Percentiles rank a stretch among this genome's conserved stretches.
Conservation (phyloP, 2,888 invertebrate species). For the Dasypolia templi region DNA sequence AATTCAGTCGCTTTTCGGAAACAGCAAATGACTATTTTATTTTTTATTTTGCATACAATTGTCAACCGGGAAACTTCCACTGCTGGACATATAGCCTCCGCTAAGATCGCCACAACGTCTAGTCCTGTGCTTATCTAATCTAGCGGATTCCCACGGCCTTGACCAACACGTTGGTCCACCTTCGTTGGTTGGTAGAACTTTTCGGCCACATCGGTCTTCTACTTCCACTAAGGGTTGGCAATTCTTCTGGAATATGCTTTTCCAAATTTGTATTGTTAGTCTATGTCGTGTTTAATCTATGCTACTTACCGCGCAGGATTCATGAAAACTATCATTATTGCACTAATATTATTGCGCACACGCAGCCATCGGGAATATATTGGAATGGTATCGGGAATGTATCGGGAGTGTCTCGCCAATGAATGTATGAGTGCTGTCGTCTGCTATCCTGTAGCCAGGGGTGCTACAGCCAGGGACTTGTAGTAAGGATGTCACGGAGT, state of each 20-base stretch:
- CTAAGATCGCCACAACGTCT: not conserved
- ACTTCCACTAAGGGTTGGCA: not conserved
- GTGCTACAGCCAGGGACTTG: not conserved
- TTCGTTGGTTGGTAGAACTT: not conserved
- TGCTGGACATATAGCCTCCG: not conserved
- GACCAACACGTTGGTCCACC: not conserved
- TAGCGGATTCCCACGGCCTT: not conserved
- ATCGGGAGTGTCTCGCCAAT: slow-evolving; percentile 23
- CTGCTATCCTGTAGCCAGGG: slow-evolving; percentile 13
- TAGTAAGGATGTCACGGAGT: not conserved
- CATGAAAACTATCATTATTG: slow-evolving; percentile 2
- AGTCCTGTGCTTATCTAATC: not conserved
- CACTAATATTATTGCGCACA: slow-evolving; percentile 23
- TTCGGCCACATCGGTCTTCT: not conserved
- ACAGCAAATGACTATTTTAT: not conserved
- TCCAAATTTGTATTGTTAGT: not conserved
- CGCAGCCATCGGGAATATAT: slow-evolving; percentile 22
- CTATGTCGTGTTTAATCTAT: slow-evolving; percentile 5
- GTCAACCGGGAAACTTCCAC: not conserved
- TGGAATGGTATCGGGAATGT: slow-evolving; percentile 13
- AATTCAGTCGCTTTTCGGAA: not conserved
- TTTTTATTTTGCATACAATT: too few species aligned
- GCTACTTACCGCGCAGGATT: not conserved
- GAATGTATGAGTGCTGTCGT: slow-evolving; percentile 40
- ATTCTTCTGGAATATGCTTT: not conserved